Evolutionary conservation across 2,888 invertebrate species (phyloP).

Genomic region (Microctonus brassicae): DNA sequence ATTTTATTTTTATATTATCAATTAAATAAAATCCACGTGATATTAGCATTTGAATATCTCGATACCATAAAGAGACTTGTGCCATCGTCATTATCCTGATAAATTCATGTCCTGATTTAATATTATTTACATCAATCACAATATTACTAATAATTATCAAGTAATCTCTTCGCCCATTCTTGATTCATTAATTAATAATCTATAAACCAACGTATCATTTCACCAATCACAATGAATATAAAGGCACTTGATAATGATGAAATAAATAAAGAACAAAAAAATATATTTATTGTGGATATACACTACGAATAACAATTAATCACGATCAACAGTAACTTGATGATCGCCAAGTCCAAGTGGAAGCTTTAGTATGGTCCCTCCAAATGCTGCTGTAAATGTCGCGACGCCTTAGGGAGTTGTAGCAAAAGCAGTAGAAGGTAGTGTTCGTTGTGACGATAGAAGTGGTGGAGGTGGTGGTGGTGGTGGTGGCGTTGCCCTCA

Average conservation of each 20-base stretch:
- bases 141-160: not conserved
- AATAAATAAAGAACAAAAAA: not conserved
- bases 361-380: not conserved
- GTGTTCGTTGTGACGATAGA: not conserved
- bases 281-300: not conserved
- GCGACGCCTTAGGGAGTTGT: slow-evolving; percentile 1
- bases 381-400: slow-evolving; percentile 13
- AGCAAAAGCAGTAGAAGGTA: not conserved
- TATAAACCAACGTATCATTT: not conserved
- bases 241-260: not conserved
- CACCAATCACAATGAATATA: not conserved
- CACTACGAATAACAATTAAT: not conserved
- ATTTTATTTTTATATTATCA: not conserved
- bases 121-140: not conserved
- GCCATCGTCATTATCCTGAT: slow-evolving; percentile 25
- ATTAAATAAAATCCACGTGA: not conserved
- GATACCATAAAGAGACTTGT: not conserved
- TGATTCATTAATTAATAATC: not conserved
- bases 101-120: slow-evolving; percentile 13
- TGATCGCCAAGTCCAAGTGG: not conserved
- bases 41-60: not conserved
- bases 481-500: slow-evolving; percentile 17
- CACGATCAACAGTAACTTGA: not conserved
- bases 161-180: slow-evolving; percentile 13
- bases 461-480: slow-evolving; percentile 6